Percentiles rank a stretch among this genome's conserved stretches.
Evolutionary conservation across 2,797 vertebrate species (phyloP).

Genomic region (Paguma larvata): DNA sequence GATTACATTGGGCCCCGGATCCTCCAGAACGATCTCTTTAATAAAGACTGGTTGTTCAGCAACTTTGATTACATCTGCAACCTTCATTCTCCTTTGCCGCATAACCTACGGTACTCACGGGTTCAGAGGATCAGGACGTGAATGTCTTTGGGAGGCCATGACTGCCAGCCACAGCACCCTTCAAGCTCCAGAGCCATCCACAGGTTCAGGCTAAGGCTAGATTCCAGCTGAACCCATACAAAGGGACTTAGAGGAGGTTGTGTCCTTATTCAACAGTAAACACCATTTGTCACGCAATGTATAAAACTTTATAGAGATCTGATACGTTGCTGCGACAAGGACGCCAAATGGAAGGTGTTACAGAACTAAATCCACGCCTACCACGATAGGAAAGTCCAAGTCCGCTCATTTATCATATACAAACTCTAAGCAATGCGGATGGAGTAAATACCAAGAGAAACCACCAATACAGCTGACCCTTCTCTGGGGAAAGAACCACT

Average conservation of each 20-base stretch:
- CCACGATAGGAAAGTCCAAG: slow-evolving; percentile 35
- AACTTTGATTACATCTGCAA: slow-evolving; percentile 38
- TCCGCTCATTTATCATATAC: neutral
- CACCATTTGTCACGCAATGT: neutral
- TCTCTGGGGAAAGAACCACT: neutral
- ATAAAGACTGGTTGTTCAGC: neutral
- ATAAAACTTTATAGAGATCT: slow-evolving; percentile 9
- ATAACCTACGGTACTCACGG: slow-evolving; percentile 42
- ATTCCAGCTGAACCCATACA: neutral
- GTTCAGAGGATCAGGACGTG: neutral
- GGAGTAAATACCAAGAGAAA: slow-evolving; percentile 64
- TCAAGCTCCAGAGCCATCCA: neutral
- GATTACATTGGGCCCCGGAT: neutral
- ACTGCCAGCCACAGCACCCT: neutral
- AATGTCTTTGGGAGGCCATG: neutral
- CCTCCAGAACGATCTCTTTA: slow-evolving; percentile 2
- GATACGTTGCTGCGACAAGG: neutral
- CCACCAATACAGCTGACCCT: slow-evolving; percentile 27
- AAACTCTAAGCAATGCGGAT: slow-evolving; percentile 31
- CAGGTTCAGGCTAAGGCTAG: neutral
- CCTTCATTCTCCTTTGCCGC: slow-evolving; percentile 42
- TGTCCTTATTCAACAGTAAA: slow-evolving; percentile 23
- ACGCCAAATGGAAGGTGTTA: slow-evolving; percentile 27
- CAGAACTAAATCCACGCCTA: slow-evolving; percentile 31
- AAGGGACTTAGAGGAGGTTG: neutral